Conservation (phyloP, 2,797 vertebrate species). For the Melopsittacus undulatus region DNA sequence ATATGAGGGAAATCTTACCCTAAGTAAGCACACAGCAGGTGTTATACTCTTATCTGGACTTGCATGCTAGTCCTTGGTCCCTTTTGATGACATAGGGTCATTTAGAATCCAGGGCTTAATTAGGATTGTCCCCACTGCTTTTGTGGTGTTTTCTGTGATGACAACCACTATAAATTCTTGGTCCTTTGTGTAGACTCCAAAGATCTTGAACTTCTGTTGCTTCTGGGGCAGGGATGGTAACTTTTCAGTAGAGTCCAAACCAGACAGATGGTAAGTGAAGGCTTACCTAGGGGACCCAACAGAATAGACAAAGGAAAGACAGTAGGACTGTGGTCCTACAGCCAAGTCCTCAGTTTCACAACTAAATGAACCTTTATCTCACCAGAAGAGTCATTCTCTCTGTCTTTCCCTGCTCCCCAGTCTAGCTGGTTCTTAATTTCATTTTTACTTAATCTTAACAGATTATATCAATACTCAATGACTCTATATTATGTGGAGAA, state of each 20-base stretch:
- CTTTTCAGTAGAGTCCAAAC: not conserved
- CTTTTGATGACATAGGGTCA: not conserved
- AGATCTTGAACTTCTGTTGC: not conserved
- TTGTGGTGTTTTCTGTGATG: not conserved
- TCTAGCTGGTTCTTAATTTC: not conserved
- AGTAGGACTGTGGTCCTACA: not conserved
- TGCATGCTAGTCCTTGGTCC: not conserved
- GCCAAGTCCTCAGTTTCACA: not conserved
- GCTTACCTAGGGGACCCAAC: not conserved
- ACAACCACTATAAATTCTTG: not conserved
- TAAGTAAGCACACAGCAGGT: not conserved
- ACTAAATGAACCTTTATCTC: not conserved
- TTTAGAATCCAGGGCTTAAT: not conserved
- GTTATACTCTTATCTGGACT: constrained; percentile 9
- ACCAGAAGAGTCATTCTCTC: not conserved
- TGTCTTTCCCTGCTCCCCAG: rapidly evolving
- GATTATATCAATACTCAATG: not conserved
- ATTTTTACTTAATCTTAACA: not conserved
- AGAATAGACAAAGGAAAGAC: not conserved
- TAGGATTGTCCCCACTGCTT: not conserved
- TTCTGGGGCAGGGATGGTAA: not conserved
- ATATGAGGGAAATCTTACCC: not conserved
- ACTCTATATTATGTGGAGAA: not conserved
- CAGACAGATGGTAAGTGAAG: not conserved
- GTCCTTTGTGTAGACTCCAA: not conserved